phyloP scores from a whole-genome alignment of 2,113 vertebrate genomes.

The Muntiacus reevesi region DNA sequence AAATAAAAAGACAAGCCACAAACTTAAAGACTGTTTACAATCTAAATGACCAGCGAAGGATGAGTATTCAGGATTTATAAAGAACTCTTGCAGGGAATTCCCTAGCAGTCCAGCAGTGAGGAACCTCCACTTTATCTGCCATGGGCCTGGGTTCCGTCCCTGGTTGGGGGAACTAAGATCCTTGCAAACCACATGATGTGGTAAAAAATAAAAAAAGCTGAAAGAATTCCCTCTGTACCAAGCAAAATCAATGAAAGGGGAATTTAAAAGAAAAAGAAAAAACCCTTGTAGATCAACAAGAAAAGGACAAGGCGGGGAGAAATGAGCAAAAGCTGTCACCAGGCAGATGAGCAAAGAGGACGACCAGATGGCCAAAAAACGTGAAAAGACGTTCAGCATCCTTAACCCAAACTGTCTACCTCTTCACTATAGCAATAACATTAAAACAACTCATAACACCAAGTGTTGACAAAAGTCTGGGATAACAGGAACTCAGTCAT shows the following conservation, averaged over 20 bases:
- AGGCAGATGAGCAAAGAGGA: not conserved
- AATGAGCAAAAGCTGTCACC: not conserved
- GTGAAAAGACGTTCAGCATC: not conserved
- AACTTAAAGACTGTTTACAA: not conserved
- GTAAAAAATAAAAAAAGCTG: not conserved
- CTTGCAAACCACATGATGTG: not conserved
- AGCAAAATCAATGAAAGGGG: not conserved
- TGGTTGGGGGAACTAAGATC: not conserved
- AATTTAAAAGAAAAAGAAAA: not conserved
- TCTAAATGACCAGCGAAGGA: not conserved
- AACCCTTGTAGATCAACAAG: not conserved
- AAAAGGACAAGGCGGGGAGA: not conserved
- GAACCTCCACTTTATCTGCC: not conserved
- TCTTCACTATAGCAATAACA: not conserved
- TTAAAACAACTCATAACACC: not conserved
- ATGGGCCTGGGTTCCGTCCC: not conserved
- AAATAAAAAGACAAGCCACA: not conserved
- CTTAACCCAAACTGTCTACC: not conserved
- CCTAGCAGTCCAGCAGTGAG: not conserved
- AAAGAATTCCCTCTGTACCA: not conserved
- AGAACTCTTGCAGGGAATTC: not conserved
- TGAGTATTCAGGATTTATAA: not conserved
- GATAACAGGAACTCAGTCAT: not conserved
- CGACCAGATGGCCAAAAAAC: not conserved
- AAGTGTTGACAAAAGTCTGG: not conserved